phyloP scores from a whole-genome alignment of 1,140 invertebrate genomes.

The Atta colombica region DNA sequence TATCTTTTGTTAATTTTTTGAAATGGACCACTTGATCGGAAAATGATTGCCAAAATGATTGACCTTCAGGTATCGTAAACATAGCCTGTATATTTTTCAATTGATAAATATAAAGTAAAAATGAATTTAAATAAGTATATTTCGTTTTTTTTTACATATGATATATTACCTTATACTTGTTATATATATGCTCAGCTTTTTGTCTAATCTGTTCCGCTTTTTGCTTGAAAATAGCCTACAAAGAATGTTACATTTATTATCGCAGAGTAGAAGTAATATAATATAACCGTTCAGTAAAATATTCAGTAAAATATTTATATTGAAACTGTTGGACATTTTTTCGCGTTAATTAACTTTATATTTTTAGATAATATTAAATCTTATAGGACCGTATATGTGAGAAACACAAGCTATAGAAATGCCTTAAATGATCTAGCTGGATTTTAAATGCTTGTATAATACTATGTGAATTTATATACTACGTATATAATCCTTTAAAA shows the following conservation, averaged over 20 bases:
- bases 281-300: no score
- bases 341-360: no score
- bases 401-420: no score
- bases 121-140: neutral
- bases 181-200: conserved; percentile 89
- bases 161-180: conserved; percentile 88
- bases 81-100: conserved; percentile 79
- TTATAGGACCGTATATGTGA: no score
- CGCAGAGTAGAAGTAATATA: conserved; percentile 3
- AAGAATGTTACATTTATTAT: conserved; percentile 21
- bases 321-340: no score
- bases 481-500: no score
- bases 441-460: no score
- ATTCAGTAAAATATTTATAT: no score
- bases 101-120: conserved; percentile 64
- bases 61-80: conserved; percentile 86
- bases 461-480: no score
- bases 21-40: conserved; percentile 87
- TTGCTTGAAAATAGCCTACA: conserved; percentile 87
- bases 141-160: conserved; percentile 19
- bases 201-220: conserved; percentile 90
- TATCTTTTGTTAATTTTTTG: conserved; percentile 87
- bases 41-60: conserved; percentile 89
- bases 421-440: no score
- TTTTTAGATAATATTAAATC: no score